Evolutionary conservation across 2,797 vertebrate species (phyloP), one percentile per base, ranked within the genome.

Genomic region (Pantherophis alleghaniensis): DNA sequence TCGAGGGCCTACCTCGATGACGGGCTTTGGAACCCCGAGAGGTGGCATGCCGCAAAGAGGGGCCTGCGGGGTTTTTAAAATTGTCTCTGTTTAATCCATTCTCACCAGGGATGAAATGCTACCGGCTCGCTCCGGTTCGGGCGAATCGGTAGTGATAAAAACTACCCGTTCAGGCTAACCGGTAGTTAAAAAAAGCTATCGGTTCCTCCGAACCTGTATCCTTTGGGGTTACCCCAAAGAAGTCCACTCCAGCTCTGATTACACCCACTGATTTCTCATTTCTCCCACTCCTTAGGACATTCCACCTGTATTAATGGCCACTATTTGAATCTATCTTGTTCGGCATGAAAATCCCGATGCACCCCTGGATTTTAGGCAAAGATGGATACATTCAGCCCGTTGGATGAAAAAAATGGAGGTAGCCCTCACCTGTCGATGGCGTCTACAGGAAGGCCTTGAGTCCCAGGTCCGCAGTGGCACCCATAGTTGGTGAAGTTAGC

Each of bases 401-500:
- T 57, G 3, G 32, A 88, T 28, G 59, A 42, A 47, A 89, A 89
- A 51, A 60, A 60, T 18, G 14, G 63, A 20, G 59, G 55, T 88
- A 7, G 0, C 24, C 11, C 61, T 94, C 93, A 95, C 95, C 93
- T 92, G 91, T 95, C 95, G 13, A 96, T 93, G 24, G 90, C 47
- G 10, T 96, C 95, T 90, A 96, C 93, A 2, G 95, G 94, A 51
- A 94, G 88, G 28, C 95, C 95, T 92, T 93, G 91, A 20, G 59
- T 95, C 88, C 95, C 94, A 55, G 88, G 74, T 2, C 95, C 95
- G 16, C 95, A 96, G 89, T 96, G 95, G 47, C 95, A 96, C 13
- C 95, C 95, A 5, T 96, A 96, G 83, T 92, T 94, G 55, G 93
- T 93, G 87, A 96, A 96, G 92, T 96, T 95, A 59, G 94, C 93